A percentile compares a stretch with the other conserved stretches of the same genome.
phyloP scores from a whole-genome alignment of 2,113 vertebrate species.

The Bucco capensis region DNA sequence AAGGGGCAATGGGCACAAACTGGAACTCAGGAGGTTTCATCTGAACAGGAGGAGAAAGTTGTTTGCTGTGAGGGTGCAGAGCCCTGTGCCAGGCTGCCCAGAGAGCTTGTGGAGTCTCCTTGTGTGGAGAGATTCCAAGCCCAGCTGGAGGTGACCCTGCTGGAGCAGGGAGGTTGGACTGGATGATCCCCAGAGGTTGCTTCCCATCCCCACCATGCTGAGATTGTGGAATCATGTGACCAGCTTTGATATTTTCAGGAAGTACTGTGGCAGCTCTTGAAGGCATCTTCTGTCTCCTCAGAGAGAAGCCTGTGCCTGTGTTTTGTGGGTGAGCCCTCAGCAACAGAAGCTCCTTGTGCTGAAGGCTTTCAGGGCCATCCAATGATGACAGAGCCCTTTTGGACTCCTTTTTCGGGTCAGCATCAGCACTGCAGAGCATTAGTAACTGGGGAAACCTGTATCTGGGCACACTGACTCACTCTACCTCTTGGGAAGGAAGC shows the following conservation, averaged over 20 bases:
- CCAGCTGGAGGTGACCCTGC: too few species aligned
- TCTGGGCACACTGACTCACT: neutral
- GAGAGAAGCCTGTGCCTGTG: neutral
- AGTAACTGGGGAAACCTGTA: neutral
- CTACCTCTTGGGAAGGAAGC: rapidly evolving
- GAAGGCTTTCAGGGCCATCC: neutral
- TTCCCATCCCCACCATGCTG: too few species aligned
- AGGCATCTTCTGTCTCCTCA: neutral
- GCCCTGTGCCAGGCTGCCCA: too few species aligned
- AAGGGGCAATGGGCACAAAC: too few species aligned
- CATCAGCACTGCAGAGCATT: rapidly evolving
- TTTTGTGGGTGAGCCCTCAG: neutral
- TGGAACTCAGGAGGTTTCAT: too few species aligned
- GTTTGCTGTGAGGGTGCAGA: too few species aligned
- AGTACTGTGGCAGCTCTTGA: neutral
- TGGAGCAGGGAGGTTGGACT: too few species aligned
- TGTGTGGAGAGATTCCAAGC: too few species aligned
- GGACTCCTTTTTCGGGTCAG: neutral
- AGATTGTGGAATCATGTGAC: too few species aligned
- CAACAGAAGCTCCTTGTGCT: neutral
- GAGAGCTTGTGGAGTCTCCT: too few species aligned
- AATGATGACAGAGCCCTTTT: neutral
- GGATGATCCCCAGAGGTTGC: too few species aligned
- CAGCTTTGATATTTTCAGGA: neutral
- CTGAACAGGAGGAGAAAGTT: too few species aligned